Base-by-base conservation (phyloP, 2,888 invertebrate species). In the Altica lythri region DNA sequence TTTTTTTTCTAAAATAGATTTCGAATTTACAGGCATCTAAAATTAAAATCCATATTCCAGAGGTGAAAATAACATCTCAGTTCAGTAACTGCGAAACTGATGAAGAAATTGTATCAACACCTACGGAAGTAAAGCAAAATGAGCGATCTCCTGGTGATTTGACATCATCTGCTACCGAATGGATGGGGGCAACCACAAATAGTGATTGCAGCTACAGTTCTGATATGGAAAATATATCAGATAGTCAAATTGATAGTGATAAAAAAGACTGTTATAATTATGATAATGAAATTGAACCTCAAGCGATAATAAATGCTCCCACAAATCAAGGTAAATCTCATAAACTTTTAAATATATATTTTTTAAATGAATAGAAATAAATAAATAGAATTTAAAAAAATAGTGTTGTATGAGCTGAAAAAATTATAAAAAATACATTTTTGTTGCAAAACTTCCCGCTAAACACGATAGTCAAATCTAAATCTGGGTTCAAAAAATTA, bases 161-260 rank as follows among this genome's bases (percentile, higher is more conserved):
- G 10, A 55, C 53, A 10, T 59, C 59, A 1, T 54, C 62, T 1
- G 51, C 57, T 4, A 60, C 89, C 68, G 88, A 89, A 35, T 92
- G 92, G 77, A 92, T 92, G 90, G 92, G 91, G 55, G 86, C 92
- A 59, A 92, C 92, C 35, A 91, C 92, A 66, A 93, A 93, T 76
- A 92, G 92, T 68, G 90, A 89, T 67, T 89, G 89, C 73, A 90
- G 90, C 72, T 91, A 90, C 69, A 89, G 88, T 64, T 90, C 91
- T 0, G 91, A 89, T 46, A 50, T 66, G 17, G 70, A 71, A 50
- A 71, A 72, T 43, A 78, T 79, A 48, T 76, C 79, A 5, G 79
- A 81, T 62, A 67, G 72, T 37, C 71, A 75, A 29, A 74, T 73
- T 45, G 78, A 78, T 45, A 61, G 54, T n/a, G 57, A n/a, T n/a